Percentiles rank a stretch among this genome's conserved stretches.
These are phyloP conservation scores for Apotomis turbidana DNA, from an alignment of 2,888 invertebrate genomes.

Conservation along the genomic window DNA sequence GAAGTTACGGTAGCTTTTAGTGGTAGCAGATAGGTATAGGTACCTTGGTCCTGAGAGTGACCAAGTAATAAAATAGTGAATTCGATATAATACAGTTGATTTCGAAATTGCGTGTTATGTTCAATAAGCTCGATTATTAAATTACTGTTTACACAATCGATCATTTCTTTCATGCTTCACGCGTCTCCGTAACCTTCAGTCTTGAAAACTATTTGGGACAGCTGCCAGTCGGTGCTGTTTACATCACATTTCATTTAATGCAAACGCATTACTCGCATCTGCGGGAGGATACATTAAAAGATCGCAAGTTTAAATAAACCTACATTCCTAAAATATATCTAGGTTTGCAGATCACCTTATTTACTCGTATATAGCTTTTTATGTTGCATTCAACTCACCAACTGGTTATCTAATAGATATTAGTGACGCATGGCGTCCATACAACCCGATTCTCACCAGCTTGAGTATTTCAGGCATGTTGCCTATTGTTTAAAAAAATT, in stretches of 20 bases:
- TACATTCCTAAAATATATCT: neutral
- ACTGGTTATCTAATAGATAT: too few species aligned
- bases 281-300: neutral
- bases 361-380: too few species aligned
- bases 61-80: neutral
- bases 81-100: neutral
- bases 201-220: conserved; percentile 56
- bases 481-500: too few species aligned
- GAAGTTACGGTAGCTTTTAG: too few species aligned
- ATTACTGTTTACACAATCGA: conserved; percentile 6
- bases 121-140: conserved; percentile 8
- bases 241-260: conserved; percentile 43
- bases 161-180: conserved; percentile 13
- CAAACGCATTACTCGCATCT: conserved; percentile 22
- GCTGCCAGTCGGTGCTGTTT: conserved; percentile 53
- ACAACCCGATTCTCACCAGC: too few species aligned
- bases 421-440: too few species aligned
- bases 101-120: conserved; percentile 6
- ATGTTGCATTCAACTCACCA: too few species aligned
- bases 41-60: too few species aligned
- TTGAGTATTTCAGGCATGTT: too few species aligned
- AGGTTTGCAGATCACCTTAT: neutral
- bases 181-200: conserved; percentile 24
- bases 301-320: conserved; percentile 11
- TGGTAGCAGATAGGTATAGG: too few species aligned